Base-by-base conservation (phyloP, 2,797 vertebrate species). In the Lacerta agilis region DNA sequence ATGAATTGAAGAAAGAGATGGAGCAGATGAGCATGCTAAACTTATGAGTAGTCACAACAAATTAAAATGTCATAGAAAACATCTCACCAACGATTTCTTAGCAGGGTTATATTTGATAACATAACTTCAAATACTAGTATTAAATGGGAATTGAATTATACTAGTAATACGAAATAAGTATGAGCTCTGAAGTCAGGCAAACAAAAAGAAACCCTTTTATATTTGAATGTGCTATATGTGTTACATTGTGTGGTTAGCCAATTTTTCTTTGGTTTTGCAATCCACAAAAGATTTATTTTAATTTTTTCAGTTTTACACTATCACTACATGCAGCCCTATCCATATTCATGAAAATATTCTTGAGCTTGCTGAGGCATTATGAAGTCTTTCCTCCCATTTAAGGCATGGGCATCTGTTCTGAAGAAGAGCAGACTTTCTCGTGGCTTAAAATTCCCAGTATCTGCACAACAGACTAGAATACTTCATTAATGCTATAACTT, bases 301-400 rank as follows among this genome's bases (percentile, higher is more conserved):
- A 38, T 95, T 91, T 78, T 78, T 82, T 55, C n/a, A 80, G 33
- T 92, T 88, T 93, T 79, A 85, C 79, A 84, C 94, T 86, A 88
- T n/a, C 41, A 82, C 73, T 89, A 82, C 67, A 82, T 89, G 33
- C 89, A 61, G 76, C 88, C 88, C 77, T 89, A 82, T 66, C 92
- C 77, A 80, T 94, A 86, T 93, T 93, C 83, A 41, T 92, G 83
- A 90, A 87, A 89, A 76, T 84, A 49, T 91, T 73, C 79, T 94
- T 96, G 94, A 96, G 94, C 94, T 97, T 95, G 89, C 84, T 80
- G 79, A 92, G 23, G 1, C 83, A 91, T 85, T 78, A 92, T 67
- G 84, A 92, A 90, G 87, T 93, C 82, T 92, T 93, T 93, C 91
- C 91, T 92, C 87, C 73, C 86, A 92, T 91, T 88, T 17, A 91